Base-by-base conservation (phyloP, 2,113 vertebrate genomes). In the Salvelinus namaycush region DNA sequence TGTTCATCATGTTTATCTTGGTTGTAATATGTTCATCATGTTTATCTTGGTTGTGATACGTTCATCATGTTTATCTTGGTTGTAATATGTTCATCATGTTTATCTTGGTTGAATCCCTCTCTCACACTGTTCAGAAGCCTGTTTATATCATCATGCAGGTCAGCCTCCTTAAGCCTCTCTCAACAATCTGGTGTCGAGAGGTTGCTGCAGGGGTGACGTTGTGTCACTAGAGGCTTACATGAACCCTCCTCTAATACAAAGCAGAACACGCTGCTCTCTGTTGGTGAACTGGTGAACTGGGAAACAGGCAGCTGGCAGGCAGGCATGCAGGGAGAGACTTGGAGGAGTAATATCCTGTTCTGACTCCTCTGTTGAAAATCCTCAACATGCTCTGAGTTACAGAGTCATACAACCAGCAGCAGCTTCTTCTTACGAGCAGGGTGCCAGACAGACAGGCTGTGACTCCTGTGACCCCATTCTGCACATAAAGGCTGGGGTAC, bases 321-420 rank as follows among this genome's bases (percentile, higher is more conserved):
- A 24, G 51, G 27, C 27, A 44, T 51, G 5, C 4, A 68, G 67
- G 85, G 78, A 84, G 76, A 85, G 79, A 84, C 77, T 78, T n/a
- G 39, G 77, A 86, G 87, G 77, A 87, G 87, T 89, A 93, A 93
- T 92, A 88, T 91, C 88, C 88, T 92, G 90, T 81, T 85, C 70
- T 86, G 79, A 86, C 83, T 83, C 81, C 82, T 72, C 62, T 18
- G 74, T 77, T 78, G 75, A 85, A 88, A 84, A 86, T 86, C 80
- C 78, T 77, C 83, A 87, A 84, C 79, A 77, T 87, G 81, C 86
- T 78, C 70, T 71, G 54, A 79, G 82, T 88, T 87, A 87, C 71
- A 88, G 74, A 88, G 74, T 79, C 69, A 75, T 59, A 79, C 72
- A 29, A 60, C 34, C 76, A 76, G 59, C 81, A 24, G 51, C 12